Conservation (phyloP, 2,797 vertebrate genomes). For the Cygnus olor region DNA sequence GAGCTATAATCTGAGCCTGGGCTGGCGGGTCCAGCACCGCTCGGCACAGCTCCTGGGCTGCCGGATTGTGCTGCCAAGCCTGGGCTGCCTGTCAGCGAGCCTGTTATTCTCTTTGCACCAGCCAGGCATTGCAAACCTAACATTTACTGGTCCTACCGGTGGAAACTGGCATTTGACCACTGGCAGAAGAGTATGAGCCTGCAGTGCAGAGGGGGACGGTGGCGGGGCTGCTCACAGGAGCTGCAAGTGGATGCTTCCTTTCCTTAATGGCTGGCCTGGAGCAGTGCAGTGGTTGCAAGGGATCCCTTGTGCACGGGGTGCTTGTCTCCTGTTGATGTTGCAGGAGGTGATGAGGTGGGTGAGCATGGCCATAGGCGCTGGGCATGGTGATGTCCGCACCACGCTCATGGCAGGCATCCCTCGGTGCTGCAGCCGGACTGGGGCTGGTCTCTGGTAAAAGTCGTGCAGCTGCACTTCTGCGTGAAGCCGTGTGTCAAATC, state of each 20-base stretch:
- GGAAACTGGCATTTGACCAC: not conserved
- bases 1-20: slow-evolving; percentile 25
- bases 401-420: not conserved
- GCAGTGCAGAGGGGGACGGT: not conserved
- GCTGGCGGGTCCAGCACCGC: not conserved
- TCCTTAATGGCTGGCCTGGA: rapidly evolving
- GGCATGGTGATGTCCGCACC: not conserved
- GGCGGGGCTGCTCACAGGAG: not conserved
- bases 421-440: rapidly evolving
- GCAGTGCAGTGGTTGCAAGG: not conserved
- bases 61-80: not conserved
- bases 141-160: slow-evolving; percentile 23
- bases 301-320: not conserved
- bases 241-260: rapidly evolving
- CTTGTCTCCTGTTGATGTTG: not conserved
- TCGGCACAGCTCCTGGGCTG: not conserved
- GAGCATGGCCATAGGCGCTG: not conserved
- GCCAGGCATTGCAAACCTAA: slow-evolving; percentile 37
- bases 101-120: slow-evolving; percentile 54
- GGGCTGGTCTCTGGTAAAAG: not conserved
- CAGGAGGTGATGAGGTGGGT: rapidly evolving
- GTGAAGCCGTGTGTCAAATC: not conserved
- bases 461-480: not conserved
- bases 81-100: not conserved
- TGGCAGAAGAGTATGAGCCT: not conserved